Base-by-base conservation (phyloP, 1,140 invertebrate species). In the Panulirus ornatus region DNA sequence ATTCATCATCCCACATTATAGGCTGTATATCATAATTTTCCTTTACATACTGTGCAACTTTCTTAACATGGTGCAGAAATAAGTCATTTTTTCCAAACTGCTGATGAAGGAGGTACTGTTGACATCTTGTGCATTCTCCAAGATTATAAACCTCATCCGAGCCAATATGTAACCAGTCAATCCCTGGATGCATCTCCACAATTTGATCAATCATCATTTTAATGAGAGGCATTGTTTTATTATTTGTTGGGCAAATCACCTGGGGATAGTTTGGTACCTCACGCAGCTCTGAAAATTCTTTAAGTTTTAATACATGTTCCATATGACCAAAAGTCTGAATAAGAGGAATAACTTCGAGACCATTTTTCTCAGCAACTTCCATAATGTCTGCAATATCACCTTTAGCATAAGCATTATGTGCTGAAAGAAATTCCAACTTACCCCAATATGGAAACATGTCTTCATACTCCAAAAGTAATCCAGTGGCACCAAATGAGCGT, bases 1-100 rank as follows among this genome's bases (percentile, higher is more conserved):
- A 93, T 97, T 99, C 98, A 93, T 99, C 98, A 93, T 99, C 98
- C 98, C 98, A 99, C 92, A 99, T 97, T 14, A 99, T 96, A 3
- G 95, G 94, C 44, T 93, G 94, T 2, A 95, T 93, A 78, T 93
- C 93, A 44, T 95, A 94, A 58, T 93, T 93, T 0, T 92, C 92
- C n/a, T 93, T 92, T 0, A 95, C 93, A 92, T 94, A 94, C 19
- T 81, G 92, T 1, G 94, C 94, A 16, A 95, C 93, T 70, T 92
- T 92, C 11, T 87, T 91, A 27, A 94, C 93, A 88, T 94, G 94
- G 11, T 91, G 83, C 14, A 94, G 75, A 78, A 93, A 94, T 11
- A 94, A 81, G 40, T 92, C 91, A 86, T 54, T 88, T 76, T 91
- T 92, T 11, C 82, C 82, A 89, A 81, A 91, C 66, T 89, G 76